Base-by-base conservation (phyloP, 2,113 vertebrate genomes). In the Microtus richardsoni region DNA sequence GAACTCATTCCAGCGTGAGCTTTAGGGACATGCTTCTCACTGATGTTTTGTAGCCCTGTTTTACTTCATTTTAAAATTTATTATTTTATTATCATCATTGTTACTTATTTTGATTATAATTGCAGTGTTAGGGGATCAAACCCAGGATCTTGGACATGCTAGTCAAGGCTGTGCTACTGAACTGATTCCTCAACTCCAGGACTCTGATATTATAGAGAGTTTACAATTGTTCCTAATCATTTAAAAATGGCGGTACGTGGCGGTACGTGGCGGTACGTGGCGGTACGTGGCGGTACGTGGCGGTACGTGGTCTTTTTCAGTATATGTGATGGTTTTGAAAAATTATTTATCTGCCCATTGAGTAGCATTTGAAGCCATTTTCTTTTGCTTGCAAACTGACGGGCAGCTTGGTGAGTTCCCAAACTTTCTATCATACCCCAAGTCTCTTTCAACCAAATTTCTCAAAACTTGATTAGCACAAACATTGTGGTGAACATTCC, bases 401-500 rank as follows among this genome's bases (percentile, higher is more conserved):
- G 60, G 21, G 68, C 7, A n/a, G 14, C 47, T 70, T 82, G 33
- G n/a, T 79, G 36, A 82, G 11, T 8, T 85, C 77, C 6, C 41
- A 79, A 78, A 24, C 13, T 64, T 28, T 22, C 49, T 77, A 2
- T 78, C 60, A 88, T 79, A 17, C 17, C 19, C 84, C 77, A 95
- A 64, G 41, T 89, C 80, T 19, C 4, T 68, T 52, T n/a, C 77
- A 83, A 30, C 58, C 44, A 41, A 66, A 64, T 30, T 85, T 96
- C n/a, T 97, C 78, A 89, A 83, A 95, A 58, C 91, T 89, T 84
- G 13, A 7, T 86, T 87, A 87, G 2, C 13, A 41, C 17, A 87
- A 13, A 22, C 3, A 68, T 89, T 28, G n/a, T 82, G 78, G 22
- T 87, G 74, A 94, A 96, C 89, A 91, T 22, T 11, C 14, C 24